Percentiles rank a stretch among this genome's conserved stretches.
phyloP scores from a whole-genome alignment of 2,888 invertebrate species.

The Saturnia japonica region DNA sequence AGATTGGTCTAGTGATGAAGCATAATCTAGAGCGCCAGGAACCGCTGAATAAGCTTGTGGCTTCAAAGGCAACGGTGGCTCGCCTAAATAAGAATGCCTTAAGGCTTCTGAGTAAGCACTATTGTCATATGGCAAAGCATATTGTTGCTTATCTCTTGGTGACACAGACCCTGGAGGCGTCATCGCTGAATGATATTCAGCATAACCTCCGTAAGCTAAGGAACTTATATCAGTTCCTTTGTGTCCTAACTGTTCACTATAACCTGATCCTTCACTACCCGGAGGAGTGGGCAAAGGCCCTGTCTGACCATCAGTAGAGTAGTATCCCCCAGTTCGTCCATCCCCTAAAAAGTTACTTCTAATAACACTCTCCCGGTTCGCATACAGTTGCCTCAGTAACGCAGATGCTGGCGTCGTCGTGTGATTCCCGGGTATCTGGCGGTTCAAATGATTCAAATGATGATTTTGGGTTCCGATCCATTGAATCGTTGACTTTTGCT shows the following conservation, averaged over 20 bases:
- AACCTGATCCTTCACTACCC: slow-evolving; percentile 90
- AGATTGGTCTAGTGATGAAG: slow-evolving; percentile 88
- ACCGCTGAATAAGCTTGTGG: slow-evolving; percentile 94
- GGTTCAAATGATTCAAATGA: slow-evolving; percentile 82
- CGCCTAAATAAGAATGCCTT: slow-evolving; percentile 78
- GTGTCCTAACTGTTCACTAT: slow-evolving; percentile 84
- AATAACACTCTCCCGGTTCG: slow-evolving; percentile 97
- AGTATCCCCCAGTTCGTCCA: slow-evolving; percentile 73
- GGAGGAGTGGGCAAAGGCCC: slow-evolving; percentile 94
- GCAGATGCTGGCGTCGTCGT: slow-evolving; percentile 92
- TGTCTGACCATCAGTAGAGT: slow-evolving; percentile 83
- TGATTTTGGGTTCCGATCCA: slow-evolving; percentile 94
- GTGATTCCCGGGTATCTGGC: slow-evolving; percentile 81
- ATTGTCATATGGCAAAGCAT: slow-evolving; percentile 76
- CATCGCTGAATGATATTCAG: slow-evolving; percentile 96
- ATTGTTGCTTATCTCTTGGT: slow-evolving; percentile 91
- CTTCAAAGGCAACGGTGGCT: slow-evolving; percentile 88
- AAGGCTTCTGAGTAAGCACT: slow-evolving; percentile 86
- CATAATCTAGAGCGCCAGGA: slow-evolving; percentile 85
- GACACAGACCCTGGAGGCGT: slow-evolving; percentile 98
- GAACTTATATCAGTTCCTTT: slow-evolving; percentile 83
- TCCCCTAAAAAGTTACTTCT: slow-evolving; percentile 88
- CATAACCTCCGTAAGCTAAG: slow-evolving; percentile 82
- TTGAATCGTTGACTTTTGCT: slow-evolving; percentile 91
- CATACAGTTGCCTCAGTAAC: slow-evolving; percentile 93